A percentile compares a stretch with the other conserved stretches of the same genome.
These are phyloP conservation scores for Anhinga anhinga DNA, from an alignment of 2,113 vertebrate genomes.

Conservation along the genomic window DNA sequence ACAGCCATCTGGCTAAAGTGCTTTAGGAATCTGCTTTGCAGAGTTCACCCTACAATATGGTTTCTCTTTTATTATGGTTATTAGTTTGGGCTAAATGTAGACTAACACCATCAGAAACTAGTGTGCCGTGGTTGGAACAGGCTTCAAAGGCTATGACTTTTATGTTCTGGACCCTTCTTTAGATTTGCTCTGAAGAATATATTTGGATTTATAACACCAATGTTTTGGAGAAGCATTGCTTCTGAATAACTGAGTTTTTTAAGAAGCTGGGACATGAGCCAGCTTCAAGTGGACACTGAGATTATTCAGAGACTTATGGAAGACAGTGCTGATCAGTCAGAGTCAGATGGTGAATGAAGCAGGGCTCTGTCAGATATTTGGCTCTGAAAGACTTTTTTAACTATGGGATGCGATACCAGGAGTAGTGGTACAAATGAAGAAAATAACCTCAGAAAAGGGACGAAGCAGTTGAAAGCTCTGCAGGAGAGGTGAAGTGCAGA, in stretches of 20 bases:
- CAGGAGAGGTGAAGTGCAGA: not conserved
- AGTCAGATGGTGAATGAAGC: constrained; percentile 8
- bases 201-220: not conserved
- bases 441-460: not conserved
- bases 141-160: not conserved
- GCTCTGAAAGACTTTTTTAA: not conserved
- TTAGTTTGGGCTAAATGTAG: not conserved
- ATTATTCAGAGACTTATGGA: constrained; percentile 16
- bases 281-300: constrained; percentile 2
- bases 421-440: not conserved
- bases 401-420: not conserved
- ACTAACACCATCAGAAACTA: not conserved
- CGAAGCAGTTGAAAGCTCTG: not conserved
- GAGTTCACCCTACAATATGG: not conserved
- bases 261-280: not conserved
- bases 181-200: not conserved
- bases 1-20: constrained; percentile 28
- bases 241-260: not conserved
- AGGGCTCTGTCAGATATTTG: not conserved
- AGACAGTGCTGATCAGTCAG: not conserved
- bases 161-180: not conserved
- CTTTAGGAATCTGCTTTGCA: not conserved
- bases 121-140: not conserved
- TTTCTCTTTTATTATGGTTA: not conserved
- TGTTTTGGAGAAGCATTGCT: not conserved